These are phyloP conservation scores for Capromys pilorides DNA, from an alignment of 2,797 vertebrate genomes.

Conservation along the genomic window DNA sequence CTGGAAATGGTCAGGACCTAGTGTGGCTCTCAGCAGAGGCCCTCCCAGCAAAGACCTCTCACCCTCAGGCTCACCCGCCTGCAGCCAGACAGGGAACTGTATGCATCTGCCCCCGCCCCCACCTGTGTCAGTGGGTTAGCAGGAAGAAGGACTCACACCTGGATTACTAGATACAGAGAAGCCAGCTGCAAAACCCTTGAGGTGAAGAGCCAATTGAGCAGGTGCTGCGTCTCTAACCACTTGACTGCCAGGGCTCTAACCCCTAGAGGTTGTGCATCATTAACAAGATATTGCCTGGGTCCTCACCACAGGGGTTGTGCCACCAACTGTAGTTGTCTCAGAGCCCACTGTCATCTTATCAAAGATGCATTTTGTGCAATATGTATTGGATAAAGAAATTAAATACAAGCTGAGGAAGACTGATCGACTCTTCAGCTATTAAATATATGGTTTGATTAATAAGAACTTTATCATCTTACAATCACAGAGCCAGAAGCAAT, in stretches of 20 bases:
- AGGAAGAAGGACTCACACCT: background rate
- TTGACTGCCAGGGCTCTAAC: background rate
- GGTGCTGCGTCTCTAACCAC: background rate
- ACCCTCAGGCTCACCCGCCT: background rate
- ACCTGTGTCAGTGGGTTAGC: background rate
- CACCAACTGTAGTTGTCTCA: background rate
- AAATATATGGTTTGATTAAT: slow-evolving; percentile 62
- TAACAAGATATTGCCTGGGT: background rate
- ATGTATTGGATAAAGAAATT: background rate
- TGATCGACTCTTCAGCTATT: slow-evolving; percentile 21
- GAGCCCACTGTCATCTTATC: background rate
- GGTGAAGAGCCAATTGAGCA: background rate
- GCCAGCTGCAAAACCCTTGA: background rate
- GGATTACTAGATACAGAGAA: background rate
- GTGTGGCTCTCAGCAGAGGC: background rate
- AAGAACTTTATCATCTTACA: slow-evolving; percentile 51
- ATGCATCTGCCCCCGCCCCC: background rate
- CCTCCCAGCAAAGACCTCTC: background rate
- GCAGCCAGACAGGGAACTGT: background rate
- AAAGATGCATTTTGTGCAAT: background rate
- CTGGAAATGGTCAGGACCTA: background rate
- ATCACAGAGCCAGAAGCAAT: slow-evolving; percentile 58
- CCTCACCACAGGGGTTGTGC: background rate
- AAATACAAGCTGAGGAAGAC: slow-evolving; percentile 11
- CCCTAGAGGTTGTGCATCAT: no score